Percentiles rank a stretch among this genome's conserved stretches.
Conservation (phyloP, 2,113 vertebrate genomes). For the Rhagologus leucostigma region DNA sequence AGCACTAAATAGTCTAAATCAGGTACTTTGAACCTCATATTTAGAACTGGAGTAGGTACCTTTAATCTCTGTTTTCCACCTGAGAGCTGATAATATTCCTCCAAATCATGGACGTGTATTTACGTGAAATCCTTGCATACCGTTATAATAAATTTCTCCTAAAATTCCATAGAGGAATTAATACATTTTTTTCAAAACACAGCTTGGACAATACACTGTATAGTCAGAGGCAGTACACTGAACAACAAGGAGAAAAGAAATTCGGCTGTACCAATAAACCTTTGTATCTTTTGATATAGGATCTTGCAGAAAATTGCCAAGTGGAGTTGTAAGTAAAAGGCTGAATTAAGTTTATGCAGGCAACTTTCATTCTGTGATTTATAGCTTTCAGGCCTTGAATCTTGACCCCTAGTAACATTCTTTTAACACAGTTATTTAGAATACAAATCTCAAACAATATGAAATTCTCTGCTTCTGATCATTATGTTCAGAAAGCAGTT, state of each 20-base stretch:
- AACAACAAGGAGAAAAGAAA: not conserved
- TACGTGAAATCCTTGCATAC: not conserved
- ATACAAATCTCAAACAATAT: not conserved
- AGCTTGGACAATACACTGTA: not conserved
- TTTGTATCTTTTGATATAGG: not conserved
- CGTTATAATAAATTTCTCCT: not conserved
- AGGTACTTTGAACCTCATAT: not conserved
- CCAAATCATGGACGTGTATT: not conserved
- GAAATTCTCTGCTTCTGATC: conserved; percentile 32
- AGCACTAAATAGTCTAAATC: not conserved
- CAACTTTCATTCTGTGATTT: not conserved
- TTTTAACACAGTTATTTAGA: not conserved
- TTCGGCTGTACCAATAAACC: not conserved
- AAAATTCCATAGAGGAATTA: not conserved
- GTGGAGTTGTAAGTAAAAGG: not conserved
- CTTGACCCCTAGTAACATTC: not conserved
- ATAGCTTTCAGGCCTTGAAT: not conserved
- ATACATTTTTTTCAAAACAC: not conserved
- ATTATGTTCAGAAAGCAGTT: conserved; percentile 17
- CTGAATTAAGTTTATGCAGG: not conserved
- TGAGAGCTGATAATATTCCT: not conserved
- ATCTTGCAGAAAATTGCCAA: not conserved
- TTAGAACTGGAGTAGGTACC: not conserved
- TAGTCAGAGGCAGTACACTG: not conserved
- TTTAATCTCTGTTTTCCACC: not conserved